Evolutionary conservation across 53 echinoderm and acorn worm species (phyloP).

Genomic region (Actinopyga echinites): DNA sequence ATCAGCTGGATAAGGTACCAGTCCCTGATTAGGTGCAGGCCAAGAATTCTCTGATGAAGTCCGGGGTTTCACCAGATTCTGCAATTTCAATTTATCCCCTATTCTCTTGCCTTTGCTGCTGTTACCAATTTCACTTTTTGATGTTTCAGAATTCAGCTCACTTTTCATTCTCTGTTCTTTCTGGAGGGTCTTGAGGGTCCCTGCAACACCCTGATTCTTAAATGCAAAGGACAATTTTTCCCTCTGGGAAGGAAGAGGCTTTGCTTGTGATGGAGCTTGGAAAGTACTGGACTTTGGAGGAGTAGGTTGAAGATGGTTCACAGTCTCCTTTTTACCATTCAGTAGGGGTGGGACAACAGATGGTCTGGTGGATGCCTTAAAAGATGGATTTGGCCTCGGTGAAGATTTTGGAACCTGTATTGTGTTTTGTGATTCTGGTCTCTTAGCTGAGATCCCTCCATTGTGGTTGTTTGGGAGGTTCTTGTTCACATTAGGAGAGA

Average conservation of each 20-base stretch:
- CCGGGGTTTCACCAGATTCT: constrained; percentile 46
- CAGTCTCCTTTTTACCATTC: constrained; percentile 6
- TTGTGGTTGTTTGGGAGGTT: not conserved
- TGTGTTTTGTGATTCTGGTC: not conserved
- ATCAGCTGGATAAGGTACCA: constrained; percentile 78
- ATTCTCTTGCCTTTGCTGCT: constrained; percentile 4
- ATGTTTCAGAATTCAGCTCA: not conserved
- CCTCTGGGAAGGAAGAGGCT: constrained; percentile 58
- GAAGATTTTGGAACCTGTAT: constrained; percentile 40
- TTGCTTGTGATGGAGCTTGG: constrained; percentile 39
- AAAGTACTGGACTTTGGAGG: constrained; percentile 2
- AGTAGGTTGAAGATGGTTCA: constrained; percentile 25
- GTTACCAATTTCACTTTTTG: not conserved
- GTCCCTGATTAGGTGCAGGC: not conserved
- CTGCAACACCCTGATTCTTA: constrained; percentile 55
- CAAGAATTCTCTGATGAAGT: not conserved
- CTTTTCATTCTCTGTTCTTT: constrained; percentile 29
- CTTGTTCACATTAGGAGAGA: constrained; percentile 3
- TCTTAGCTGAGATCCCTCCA: not conserved
- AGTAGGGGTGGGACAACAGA: not conserved
- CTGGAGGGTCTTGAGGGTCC: constrained; percentile 50
- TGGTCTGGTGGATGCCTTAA: constrained; percentile 55
- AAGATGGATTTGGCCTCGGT: constrained; percentile 66
- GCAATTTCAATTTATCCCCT: constrained; percentile 10
- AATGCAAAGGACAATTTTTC: constrained; percentile 67